Base-by-base conservation (phyloP, 2,797 vertebrate species). In the Psittacula derbiana region DNA sequence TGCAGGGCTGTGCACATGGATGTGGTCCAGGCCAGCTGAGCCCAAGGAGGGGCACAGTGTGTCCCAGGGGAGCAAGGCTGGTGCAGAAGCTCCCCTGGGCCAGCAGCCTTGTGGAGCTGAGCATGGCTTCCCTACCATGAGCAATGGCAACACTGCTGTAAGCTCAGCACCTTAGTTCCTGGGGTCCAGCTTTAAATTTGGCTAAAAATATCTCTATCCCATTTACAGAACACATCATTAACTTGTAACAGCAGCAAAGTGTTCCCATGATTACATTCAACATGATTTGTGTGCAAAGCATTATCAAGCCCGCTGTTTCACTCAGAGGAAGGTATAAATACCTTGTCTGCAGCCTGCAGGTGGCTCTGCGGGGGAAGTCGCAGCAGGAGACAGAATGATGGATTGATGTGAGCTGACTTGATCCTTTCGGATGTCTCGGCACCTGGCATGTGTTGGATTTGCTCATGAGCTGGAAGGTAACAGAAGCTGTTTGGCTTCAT, bases 211-310 rank as follows among this genome's bases (percentile, higher is more conserved):
- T 33, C 66, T 93, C 70, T 84, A 89, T 93, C 57, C 47, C 53
- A 9, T 92, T 95, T 90, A 93, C 87, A 90, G 49, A 79, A 74
- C 9, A 72, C 17, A 2, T 88, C 88, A 81, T 94, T 94, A 95
- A 93, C 80, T 92, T 93, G 31, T 88, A 92, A 81, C 40, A 64
- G 65, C 28, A 65, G 78, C 90, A 62, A 92, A 94, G 66, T 23
- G 41, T 74, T 96, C 81, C 96, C 53, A 24, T 0, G 7, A 57
- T 90, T 94, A 79, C 64, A 47, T 90, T 72, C 82, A 93, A 58
- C 36, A n/a, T 57, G 69, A 89, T 93, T 84, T 64, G 67, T 5
- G 16, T 41, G 47, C 47, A 60, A 16, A 33, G 67, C 27, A 73
- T 15, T 27, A 85, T 27, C 33, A 67, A 88, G 33, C 5, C 47